phyloP scores from a whole-genome alignment of 1,140 invertebrate genomes.

The Drosophila ercepeae region DNA sequence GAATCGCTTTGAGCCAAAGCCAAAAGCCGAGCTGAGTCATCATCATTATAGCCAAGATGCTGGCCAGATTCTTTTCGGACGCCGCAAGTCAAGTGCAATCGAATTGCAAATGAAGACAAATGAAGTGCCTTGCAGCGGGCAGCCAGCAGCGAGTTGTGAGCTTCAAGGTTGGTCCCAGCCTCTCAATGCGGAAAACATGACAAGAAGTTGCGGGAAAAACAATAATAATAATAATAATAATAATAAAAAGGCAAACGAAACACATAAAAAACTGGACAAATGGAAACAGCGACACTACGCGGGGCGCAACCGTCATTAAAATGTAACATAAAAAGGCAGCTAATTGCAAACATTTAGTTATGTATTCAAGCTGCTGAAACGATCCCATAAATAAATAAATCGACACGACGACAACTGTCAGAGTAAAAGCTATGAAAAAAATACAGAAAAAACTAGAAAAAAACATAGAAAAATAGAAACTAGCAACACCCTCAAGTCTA shows the following conservation, averaged over 20 bases:
- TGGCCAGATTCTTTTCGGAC: conserved; percentile 43
- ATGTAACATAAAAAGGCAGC: conserved; percentile 71
- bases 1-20: too few species aligned
- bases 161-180: conserved; percentile 46
- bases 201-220: conserved; percentile 29
- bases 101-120: conserved; percentile 75
- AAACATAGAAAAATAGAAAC: too few species aligned
- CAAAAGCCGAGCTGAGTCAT: conserved; percentile 69
- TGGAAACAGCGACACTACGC: conserved; percentile 3
- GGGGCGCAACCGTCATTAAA: conserved; percentile 67
- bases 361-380: conserved; percentile 31
- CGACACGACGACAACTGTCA: conserved; percentile 30
- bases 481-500: conserved; percentile 11
- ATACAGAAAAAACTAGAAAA: too few species aligned
- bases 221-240: conserved; percentile 12
- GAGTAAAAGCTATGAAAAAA: conserved; percentile 9
- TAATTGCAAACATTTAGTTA: conserved; percentile 57
- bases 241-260: conserved; percentile 7
- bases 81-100: conserved; percentile 49
- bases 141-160: conserved; percentile 8
- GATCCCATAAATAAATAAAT: conserved; percentile 41
- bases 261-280: conserved; percentile 4
- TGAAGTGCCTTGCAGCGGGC: conserved; percentile 47
- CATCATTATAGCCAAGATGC: conserved; percentile 28
- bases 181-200: conserved; percentile 74